Base-by-base conservation (phyloP, 2,113 vertebrate genomes). In the Bungarus multicinctus region DNA sequence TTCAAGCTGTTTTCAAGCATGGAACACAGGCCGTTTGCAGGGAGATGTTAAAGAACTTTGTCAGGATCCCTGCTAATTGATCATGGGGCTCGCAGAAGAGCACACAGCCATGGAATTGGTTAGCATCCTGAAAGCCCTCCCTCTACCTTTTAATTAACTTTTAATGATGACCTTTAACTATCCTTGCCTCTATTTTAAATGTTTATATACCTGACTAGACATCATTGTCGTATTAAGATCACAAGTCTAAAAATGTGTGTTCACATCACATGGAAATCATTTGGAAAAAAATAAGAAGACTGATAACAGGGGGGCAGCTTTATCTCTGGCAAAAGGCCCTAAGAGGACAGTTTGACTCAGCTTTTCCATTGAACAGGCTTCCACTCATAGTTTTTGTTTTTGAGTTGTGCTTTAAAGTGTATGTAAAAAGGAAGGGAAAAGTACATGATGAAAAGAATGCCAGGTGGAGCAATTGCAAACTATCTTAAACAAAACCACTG, bases 401-500 rank as follows among this genome's bases (percentile, higher is more conserved):
- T 74, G 94, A 93, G 92, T 45, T 93, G 23, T 81, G 47, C 88
- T 23, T 91, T 25, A 93, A 88, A 95, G 11, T 23, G 88, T 0
- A n/a, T 9, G 54, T 92, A 1, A 87, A 81, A 94, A 27, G 30
- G 58, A 57, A 93, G 0, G 7, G 16, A 23, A 25, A 22, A 45
- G 11, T 50, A 18, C 12, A 45, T 90, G 58, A 54, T 93, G 53
- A 47, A 88, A 95, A 93, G 92, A 94, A 23, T 89, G 87, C 88
- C 87, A 92, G 57, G 94, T 94, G n/a, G 92, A 96, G 34, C 94
- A 93, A 93, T 74, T 95, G 85, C 4, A 0, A 88, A 89, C 47
- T 91, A 94, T 57, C 89, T 95, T 92, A 95, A 95, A 95, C 95
- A 95, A 95, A 89, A 95, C 96, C 95, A 96, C 95, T 96, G 95